Evolutionary conservation across 2,888 invertebrate species (phyloP).

Genomic region (Nymphalis polychloros): DNA sequence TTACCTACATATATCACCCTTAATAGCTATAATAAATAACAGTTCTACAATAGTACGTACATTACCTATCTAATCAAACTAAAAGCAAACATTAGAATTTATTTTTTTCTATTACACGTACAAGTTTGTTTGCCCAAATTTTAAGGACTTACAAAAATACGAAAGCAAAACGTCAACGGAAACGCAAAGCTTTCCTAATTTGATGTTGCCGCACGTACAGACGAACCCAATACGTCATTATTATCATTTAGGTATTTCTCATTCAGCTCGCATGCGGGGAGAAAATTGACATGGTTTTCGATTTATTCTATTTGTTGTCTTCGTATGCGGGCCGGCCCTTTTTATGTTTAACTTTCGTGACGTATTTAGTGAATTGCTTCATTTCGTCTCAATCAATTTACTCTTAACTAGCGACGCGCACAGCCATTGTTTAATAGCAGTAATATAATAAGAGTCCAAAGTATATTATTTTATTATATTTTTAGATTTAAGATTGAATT

Average conservation of each 20-base stretch:
- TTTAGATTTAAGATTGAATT: no score
- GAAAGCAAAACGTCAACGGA: constrained; percentile 51
- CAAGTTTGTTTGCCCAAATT: neutral
- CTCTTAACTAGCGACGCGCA: no score
- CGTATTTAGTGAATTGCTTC: constrained; percentile 36
- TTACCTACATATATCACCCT: no score
- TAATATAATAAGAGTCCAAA: no score
- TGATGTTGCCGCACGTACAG: constrained; percentile 62
- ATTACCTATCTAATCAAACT: no score
- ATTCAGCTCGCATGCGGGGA: constrained; percentile 49
- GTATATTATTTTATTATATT: no score
- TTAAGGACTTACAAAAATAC: constrained; percentile 44
- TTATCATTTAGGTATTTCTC: constrained; percentile 55
- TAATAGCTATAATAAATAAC: no score
- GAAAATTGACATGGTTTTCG: constrained; percentile 53
- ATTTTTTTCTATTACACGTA: no score
- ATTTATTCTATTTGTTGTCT: constrained; percentile 51
- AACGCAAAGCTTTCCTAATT: constrained; percentile 62
- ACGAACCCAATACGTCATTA: constrained; percentile 62
- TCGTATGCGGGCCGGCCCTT: constrained; percentile 36
- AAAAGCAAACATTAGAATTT: no score
- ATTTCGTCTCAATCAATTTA: constrained; percentile 32
- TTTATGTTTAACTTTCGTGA: constrained; percentile 37
- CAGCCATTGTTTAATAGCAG: no score
- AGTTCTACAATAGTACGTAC: no score